Percentiles rank a stretch among this genome's conserved stretches.
Evolutionary conservation across 2,888 invertebrate species (phyloP).

Genomic region (Parnassius glacialis): DNA sequence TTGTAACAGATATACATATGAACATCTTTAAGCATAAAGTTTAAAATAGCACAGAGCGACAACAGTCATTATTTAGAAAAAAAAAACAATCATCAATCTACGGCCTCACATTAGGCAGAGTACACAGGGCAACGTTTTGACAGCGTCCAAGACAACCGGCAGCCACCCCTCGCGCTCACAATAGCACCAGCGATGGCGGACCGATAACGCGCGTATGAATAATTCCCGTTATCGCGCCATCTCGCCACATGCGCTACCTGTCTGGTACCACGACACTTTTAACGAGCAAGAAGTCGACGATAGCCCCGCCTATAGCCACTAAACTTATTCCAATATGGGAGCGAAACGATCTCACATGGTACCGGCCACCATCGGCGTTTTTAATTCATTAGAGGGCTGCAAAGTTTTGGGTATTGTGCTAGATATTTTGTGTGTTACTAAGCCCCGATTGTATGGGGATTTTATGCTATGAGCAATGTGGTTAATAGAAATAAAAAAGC

Average conservation of each 20-base stretch:
- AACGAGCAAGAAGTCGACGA: constrained; percentile 31
- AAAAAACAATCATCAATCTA: constrained; percentile 73
- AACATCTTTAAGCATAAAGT: too few relatives aligned
- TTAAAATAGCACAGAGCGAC: background rate
- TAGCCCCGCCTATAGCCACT: constrained; percentile 37
- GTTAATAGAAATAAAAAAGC: constrained; percentile 50
- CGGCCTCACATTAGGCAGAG: constrained; percentile 64
- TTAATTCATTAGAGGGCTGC: constrained; percentile 75
- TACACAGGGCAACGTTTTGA: constrained; percentile 73
- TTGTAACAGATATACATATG: too few relatives aligned
- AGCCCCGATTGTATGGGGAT: constrained; percentile 69
- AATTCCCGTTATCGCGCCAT: constrained; percentile 79
- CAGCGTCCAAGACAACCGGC: constrained; percentile 71
- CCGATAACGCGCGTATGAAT: constrained; percentile 80
- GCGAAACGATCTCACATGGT: constrained; percentile 45
- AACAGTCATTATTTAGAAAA: constrained; percentile 22
- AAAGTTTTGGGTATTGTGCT: constrained; percentile 71
- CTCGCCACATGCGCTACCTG: constrained; percentile 81
- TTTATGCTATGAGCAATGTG: constrained; percentile 60
- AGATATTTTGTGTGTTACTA: constrained; percentile 70
- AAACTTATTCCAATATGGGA: constrained; percentile 17
- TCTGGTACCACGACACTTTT: constrained; percentile 64
- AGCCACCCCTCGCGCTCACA: constrained; percentile 76
- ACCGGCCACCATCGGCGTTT: constrained; percentile 61
- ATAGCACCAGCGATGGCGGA: constrained; percentile 75